Evolutionary conservation across 2,797 vertebrate species (phyloP), one percentile per base, ranked within the genome.

Genomic region (Zenarchopterus dispar): DNA sequence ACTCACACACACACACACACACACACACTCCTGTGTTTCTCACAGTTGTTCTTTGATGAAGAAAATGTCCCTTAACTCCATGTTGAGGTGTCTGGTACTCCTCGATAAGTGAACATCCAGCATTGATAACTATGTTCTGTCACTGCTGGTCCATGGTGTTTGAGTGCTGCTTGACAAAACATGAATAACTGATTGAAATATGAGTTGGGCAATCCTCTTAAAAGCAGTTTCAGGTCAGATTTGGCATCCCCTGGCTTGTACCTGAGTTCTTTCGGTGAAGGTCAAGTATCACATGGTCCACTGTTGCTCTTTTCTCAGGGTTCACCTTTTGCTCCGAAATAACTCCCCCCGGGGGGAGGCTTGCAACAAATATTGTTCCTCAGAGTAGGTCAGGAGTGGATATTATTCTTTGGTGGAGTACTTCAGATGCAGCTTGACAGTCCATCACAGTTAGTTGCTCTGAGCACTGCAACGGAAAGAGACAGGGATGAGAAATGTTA

Each of bases 221-320:
- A 78, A 75, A 75, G 64, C 50, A 26, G 67, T 71, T 75, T 91
- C 84, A 89, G 70, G 87, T 80, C 72, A 60, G 62, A 75, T 82
- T 57, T 77, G 83, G 82, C 89, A 86, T 89, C 77, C 84, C 81
- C 70, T 78, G 74, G 75, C 82, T 86, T 67, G 86, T 70, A 75
- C 73, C 78, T 83, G 80, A 84, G 84, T 73, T 86, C 77, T 75
- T 68, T 68, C 68, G 18, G 53, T 83, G 82, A 91, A 90, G 88
- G 89, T 91, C 89, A 89, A 80, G 81, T 64, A 86, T 90, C 84
- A 89, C 91, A 86, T 88, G 86, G 78, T 89, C 81, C 65, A 50
- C 62, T 28, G 80, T 62, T 88, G 91, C 84, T 86, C 81, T 90
- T 89, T 83, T 78, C 76, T 43, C 56, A 68, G 70, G 70, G 70